Conservation (phyloP, 2,888 invertebrate species). For the Phyllotreta cruciferae region DNA sequence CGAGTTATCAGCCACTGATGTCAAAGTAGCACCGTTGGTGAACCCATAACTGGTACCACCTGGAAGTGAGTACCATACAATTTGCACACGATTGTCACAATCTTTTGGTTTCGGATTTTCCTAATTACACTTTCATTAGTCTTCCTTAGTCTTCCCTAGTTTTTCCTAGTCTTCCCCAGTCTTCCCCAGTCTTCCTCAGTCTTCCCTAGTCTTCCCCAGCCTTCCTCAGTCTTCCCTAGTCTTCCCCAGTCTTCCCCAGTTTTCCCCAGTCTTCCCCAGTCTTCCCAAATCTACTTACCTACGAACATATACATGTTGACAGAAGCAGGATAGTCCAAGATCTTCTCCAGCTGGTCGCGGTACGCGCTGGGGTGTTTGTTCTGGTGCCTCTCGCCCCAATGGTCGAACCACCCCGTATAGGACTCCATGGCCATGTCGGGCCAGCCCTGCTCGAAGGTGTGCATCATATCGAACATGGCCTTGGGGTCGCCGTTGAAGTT, state of each 20-base stretch:
- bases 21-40: slow-evolving; percentile 27
- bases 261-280: too few species aligned
- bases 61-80: slow-evolving; percentile 59
- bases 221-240: too few species aligned
- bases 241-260: too few species aligned
- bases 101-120: too few species aligned
- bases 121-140: too few species aligned
- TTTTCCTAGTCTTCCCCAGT: too few species aligned
- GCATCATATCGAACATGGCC: slow-evolving; percentile 57
- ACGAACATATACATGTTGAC: slow-evolving; percentile 92
- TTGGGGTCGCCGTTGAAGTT: slow-evolving; percentile 63
- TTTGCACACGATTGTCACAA: background rate
- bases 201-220: too few species aligned
- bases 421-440: slow-evolving; percentile 66
- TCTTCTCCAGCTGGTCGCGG: slow-evolving; percentile 50
- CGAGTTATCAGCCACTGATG: slow-evolving; percentile 16
- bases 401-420: slow-evolving; percentile 67
- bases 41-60: slow-evolving; percentile 67
- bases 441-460: slow-evolving; percentile 59
- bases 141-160: too few species aligned
- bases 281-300: too few species aligned
- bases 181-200: too few species aligned
- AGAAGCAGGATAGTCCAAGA: slow-evolving; percentile 26
- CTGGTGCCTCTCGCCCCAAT: slow-evolving; percentile 61
- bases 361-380: slow-evolving; percentile 57